These are phyloP conservation scores for Lamprologus tigripictilis DNA, from an alignment of 2,113 vertebrate species.

Conservation along the genomic window DNA sequence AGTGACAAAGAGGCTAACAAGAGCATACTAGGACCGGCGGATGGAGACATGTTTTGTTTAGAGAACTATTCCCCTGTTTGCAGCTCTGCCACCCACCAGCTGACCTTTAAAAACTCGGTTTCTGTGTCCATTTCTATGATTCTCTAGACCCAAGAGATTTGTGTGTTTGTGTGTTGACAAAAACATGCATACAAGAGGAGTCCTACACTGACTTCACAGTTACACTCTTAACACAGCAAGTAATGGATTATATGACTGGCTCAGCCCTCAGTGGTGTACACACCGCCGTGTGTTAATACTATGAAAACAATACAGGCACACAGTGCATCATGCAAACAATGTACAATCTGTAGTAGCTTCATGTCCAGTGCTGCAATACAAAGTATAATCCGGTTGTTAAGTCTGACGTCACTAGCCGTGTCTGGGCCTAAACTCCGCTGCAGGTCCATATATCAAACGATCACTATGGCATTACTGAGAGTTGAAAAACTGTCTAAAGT, in stretches of 20 bases:
- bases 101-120: slow-evolving; percentile 17
- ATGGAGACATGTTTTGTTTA: background rate
- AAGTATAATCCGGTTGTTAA: fast-evolving
- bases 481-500: too few species aligned
- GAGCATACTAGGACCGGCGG: background rate
- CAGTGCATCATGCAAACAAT: background rate
- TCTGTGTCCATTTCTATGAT: background rate
- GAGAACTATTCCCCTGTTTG: background rate
- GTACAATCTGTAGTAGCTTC: background rate
- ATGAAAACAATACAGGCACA: background rate
- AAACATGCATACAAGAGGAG: background rate
- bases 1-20: background rate
- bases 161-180: background rate
- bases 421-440: too few species aligned
- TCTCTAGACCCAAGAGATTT: background rate
- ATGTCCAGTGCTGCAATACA: background rate
- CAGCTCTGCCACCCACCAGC: background rate
- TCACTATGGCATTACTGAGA: too few species aligned
- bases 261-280: background rate
- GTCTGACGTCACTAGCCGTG: too few species aligned
- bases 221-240: background rate
- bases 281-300: background rate
- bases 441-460: too few species aligned
- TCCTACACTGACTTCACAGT: background rate
- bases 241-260: background rate